Conservation (phyloP, 2,113 vertebrate species). For the Axis porcinus region DNA sequence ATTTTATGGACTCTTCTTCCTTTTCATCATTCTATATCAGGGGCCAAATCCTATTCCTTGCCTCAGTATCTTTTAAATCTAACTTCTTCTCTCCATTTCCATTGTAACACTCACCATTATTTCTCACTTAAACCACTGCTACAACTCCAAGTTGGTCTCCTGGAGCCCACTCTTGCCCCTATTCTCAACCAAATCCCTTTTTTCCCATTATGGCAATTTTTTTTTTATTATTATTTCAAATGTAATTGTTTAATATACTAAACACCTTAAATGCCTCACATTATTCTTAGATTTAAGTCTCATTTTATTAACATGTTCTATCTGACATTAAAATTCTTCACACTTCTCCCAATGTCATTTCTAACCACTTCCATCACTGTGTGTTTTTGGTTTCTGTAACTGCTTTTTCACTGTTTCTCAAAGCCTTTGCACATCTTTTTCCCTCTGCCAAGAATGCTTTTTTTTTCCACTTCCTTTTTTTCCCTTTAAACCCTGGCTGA, state of each 20-base stretch:
- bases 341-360: background rate
- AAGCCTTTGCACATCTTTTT: background rate
- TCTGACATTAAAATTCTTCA: background rate
- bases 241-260: background rate
- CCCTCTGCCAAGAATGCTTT: background rate
- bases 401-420: background rate
- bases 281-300: background rate
- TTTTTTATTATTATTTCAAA: background rate
- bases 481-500: rapidly evolving
- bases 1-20: background rate
- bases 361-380: background rate
- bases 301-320: background rate
- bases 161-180: background rate
- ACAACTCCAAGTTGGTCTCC: background rate
- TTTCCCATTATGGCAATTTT: background rate
- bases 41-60: background rate
- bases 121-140: background rate
- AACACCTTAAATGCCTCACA: background rate
- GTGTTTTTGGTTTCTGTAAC: background rate
- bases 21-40: background rate
- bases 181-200: background rate
- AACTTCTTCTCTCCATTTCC: background rate
- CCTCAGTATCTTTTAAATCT: background rate
- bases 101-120: no score
- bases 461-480: background rate